phyloP scores from a whole-genome alignment of 2,888 invertebrate species.

The Eupithecia tripunctaria region DNA sequence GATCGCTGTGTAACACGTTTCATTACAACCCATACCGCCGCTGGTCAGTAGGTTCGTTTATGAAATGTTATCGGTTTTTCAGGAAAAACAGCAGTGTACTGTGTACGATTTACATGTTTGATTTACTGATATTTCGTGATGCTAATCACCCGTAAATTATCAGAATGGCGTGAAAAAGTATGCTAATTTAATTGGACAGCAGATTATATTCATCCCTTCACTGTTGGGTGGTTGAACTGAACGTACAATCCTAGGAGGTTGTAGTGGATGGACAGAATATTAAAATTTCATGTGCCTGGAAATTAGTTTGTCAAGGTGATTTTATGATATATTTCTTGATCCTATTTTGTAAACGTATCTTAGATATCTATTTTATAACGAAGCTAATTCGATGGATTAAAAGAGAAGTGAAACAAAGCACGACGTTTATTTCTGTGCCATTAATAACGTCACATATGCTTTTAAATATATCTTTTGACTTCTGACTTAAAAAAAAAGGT shows the following conservation, averaged over 20 bases:
- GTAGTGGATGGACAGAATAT: background rate
- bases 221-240: conserved; percentile 4
- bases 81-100: background rate
- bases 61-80: too few relatives aligned
- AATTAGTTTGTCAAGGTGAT: background rate
- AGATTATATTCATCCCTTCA: conserved; percentile 20
- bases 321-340: background rate
- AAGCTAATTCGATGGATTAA: background rate
- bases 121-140: conserved; percentile 7
- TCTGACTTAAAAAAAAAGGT: too few relatives aligned
- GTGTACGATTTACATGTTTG: conserved; percentile 7
- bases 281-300: background rate
- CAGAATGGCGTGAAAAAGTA: conserved; percentile 12
- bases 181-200: conserved; percentile 18
- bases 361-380: background rate
- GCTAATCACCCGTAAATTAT: conserved; percentile 15
- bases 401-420: background rate
- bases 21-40: too few relatives aligned
- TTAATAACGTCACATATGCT: background rate
- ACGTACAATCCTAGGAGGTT: conserved; percentile 11
- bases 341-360: too few relatives aligned
- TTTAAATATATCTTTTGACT: too few relatives aligned
- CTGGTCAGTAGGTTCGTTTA: too few relatives aligned
- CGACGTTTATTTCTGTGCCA: background rate
- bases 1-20: too few relatives aligned